Base-by-base conservation (phyloP, 2,888 invertebrate species). In the Sussaba pulchella region DNA sequence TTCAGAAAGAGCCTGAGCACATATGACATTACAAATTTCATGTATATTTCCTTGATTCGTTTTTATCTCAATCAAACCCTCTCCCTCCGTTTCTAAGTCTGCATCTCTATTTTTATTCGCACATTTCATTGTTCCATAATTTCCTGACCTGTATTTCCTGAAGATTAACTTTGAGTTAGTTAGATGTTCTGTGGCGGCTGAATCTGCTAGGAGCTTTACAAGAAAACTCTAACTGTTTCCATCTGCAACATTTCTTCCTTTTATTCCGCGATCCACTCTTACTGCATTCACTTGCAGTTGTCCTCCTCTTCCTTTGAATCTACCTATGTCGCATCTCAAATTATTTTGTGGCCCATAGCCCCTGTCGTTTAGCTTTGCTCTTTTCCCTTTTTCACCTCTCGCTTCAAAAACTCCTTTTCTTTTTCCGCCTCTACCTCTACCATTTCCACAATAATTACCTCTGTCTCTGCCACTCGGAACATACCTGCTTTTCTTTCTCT, bases 121-220 rank as follows among this genome's bases (percentile, higher is more conserved):
- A 54, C 82, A 82, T 54, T 79, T 85, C 73, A 84, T 85, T 80
- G 17, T 19, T 14, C 47, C 14, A 19, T 47, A 8, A 17, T 47
- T 17, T 6, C 14, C 8, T 17, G 6, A 6, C 8, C 17, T 14
- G 9, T 14, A 47, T 19, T n/a, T 17, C 17, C 5, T 47, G 47
- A 19, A 47, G 5, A 61, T 26, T 71, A 66, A 41, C 67, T 43
- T 43, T 14, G 63, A 63, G 21, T 63, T 63, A 2, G 63, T 24
- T n/a, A 75, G 83, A 81, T 24, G 84, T 78, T 85, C 82, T 2
- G 84, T 83, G 24, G 83, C 81, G 21, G 82, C 84, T 41, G 83
- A 84, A 70, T 84, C 83, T 24, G 83, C 82, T n/a, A 83, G 75
- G 59, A 85, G 82, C 21, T 76, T 73, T 31, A 31, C 31, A 31